Base-by-base conservation (phyloP, 2,888 invertebrate genomes). In the Ectemnius lituratus region DNA sequence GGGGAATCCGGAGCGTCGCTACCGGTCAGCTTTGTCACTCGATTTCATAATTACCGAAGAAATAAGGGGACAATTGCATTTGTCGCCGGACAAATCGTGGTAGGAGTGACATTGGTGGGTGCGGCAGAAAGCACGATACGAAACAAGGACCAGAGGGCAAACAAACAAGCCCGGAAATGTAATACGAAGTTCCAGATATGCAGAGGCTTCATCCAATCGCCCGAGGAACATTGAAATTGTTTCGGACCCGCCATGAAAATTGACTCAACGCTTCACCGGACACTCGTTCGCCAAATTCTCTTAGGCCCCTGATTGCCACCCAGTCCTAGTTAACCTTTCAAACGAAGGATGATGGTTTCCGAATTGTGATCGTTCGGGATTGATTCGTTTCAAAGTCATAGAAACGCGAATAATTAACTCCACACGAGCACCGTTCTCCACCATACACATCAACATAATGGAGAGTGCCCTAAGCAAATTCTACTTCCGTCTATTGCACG, bases 41-140 rank as follows among this genome's bases (percentile, higher is more conserved):
- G 83, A 83, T 83, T 83, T 83, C 73, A 80, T 80, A 83, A 83
- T 83, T 83, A 83, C 80, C 80, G 83, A 83, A 81, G 81, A 81
- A 83, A 83, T 80, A 69, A 71, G 78, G 78, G 75, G 80, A 83
- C 83, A 83, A 83, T 83, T 83, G 83, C 83, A 81, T 83, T 83
- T 81, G 76, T 73, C 16, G 52, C 78, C 71, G 83, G 81, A 83
- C 83, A 81, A 83, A 83, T 83, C 83, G 78, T 65, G 63, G n/a
- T 58, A 66, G 67, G 75, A 27, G 59, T 49, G 52, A 13, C 62
- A 62, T 59, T 59, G 70, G 70, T 45, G 62, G 65, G 66, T 20
- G 37, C 11, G 8, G 0, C 37, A 37, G 37, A 37, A 8, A 37
- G 8, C 72, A 76, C 65, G 65, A 83, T 56, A 69, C 75, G 83